Conservation (phyloP, 2,113 vertebrate genomes). For the Elgaria multicarinata region DNA sequence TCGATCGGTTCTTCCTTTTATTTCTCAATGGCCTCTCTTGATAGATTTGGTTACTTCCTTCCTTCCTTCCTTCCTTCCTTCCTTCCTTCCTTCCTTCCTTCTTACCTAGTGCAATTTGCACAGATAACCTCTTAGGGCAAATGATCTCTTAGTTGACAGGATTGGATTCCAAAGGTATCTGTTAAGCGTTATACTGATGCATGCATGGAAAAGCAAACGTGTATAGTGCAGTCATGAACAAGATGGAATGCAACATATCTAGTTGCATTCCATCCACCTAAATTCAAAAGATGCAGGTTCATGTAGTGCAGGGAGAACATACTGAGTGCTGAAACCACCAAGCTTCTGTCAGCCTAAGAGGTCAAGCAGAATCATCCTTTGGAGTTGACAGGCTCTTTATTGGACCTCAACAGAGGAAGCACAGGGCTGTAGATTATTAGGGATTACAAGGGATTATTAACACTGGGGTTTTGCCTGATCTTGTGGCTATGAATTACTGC, state of each 20-base stretch:
- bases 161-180: not conserved
- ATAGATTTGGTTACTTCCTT: not conserved
- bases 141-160: not conserved
- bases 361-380: not conserved
- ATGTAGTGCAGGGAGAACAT: not conserved
- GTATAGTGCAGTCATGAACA: not conserved
- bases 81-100: not conserved
- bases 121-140: not conserved
- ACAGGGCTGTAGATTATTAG: not conserved
- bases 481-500: not conserved
- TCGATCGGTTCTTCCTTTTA: constrained; percentile 47
- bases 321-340: not conserved
- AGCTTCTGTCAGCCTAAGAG: not conserved
- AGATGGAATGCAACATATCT: not conserved
- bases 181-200: not conserved
- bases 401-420: constrained; percentile 1
- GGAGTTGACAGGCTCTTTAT: not conserved
- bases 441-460: not conserved
- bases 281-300: not conserved
- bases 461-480: not conserved
- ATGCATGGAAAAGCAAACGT: not conserved
- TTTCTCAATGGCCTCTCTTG: constrained; percentile 27
- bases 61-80: not conserved
- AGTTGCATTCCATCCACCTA: not conserved
- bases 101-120: not conserved